Base-by-base conservation (phyloP, 2,888 invertebrate species). In the Xiphydria camelus region DNA sequence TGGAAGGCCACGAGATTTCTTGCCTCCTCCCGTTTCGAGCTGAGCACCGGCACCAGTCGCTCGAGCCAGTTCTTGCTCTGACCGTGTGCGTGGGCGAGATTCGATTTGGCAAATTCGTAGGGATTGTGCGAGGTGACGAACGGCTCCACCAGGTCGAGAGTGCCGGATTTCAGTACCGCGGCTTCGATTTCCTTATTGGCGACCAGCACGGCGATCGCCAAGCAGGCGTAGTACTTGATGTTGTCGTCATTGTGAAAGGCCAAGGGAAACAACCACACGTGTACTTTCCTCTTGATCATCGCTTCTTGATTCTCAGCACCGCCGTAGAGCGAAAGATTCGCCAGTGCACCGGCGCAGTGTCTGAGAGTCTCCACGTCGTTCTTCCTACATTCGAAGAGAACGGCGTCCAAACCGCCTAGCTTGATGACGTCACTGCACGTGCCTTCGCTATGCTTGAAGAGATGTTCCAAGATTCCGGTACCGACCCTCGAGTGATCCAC, bases 121-220 rank as follows among this genome's bases (percentile, higher is more conserved):
- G 98, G 98, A 74, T 94, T 92, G 71, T 98, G 96, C 2, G 90
- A 83, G 9, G 90, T 91, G 9, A 99, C 90, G 75, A 99, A 99
- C 0, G 97, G 97, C 73, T 98, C 96, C 1, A 99, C 96, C 53
- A 99, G 83, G 66, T 94, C 91, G 62, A 99, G 78, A 1, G 98
- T 97, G n/a, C 96, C 98, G 0, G 97, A 96, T 73, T 93, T 91
- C 17, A 93, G 79, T 1, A 99, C 97, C 22, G 93, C 94, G 0
- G 95, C 92, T 80, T 98, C 98, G 58, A 98, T 93, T 80, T 99
- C 98, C 67, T 95, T 94, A 76, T 97, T 97, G 6, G 96, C 95
- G 17, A 96, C 95, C 52, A 98, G 81, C 19, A 94, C 94, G 4
- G 97, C 94, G 57, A 98, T 97, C 20, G 98, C 98, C 66, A 99